phyloP scores from a whole-genome alignment of 2,797 vertebrate genomes.

The Pangasius krempfi region DNA sequence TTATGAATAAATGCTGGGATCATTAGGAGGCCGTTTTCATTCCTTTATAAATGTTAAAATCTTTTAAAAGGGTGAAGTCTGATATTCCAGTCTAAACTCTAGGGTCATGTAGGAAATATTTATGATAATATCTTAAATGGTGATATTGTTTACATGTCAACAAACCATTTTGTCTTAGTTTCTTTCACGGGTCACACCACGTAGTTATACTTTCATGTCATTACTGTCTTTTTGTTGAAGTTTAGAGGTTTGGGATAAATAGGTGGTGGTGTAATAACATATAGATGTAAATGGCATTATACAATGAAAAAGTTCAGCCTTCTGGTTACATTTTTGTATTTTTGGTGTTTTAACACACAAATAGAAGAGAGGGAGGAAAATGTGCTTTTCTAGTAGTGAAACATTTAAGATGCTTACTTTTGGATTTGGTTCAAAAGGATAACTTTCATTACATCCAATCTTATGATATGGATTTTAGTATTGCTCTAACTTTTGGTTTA shows the following conservation, averaged over 20 bases:
- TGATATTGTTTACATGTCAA: slow-evolving; percentile 6
- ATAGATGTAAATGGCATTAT: neutral
- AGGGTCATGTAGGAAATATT: neutral
- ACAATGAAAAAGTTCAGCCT: neutral
- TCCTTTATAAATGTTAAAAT: neutral
- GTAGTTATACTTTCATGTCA: neutral
- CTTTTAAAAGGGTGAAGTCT: neutral
- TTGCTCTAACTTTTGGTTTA: neutral
- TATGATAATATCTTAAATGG: neutral
- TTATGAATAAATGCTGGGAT: neutral
- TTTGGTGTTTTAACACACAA: neutral
- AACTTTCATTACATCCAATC: too few species aligned
- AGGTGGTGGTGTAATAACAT: neutral
- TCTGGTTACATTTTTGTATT: neutral
- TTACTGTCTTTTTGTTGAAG: too few species aligned
- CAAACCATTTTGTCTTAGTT: neutral
- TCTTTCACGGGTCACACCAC: neutral
- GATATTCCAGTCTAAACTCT: neutral
- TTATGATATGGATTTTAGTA: neutral
- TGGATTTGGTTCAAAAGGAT: neutral
- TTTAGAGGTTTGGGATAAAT: neutral
- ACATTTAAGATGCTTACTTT: neutral
- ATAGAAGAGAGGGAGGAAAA: neutral
- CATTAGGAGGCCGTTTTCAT: neutral
- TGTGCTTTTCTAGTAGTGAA: neutral